Evolutionary conservation across 2,888 invertebrate genomes (phyloP).

Genomic region (Drosophila tripunctata): DNA sequence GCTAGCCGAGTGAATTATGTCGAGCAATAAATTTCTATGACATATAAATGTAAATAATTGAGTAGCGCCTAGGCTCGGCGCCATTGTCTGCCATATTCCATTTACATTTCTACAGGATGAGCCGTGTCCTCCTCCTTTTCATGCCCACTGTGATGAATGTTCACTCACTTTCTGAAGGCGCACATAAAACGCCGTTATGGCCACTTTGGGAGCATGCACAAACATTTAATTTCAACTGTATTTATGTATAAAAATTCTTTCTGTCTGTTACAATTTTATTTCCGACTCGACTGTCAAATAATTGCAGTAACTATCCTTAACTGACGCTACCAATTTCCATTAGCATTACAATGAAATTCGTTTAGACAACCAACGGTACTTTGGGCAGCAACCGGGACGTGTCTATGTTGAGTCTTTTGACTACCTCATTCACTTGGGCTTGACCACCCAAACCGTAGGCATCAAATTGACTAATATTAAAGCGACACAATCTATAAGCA

Average conservation of each 20-base stretch:
- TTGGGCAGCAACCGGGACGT: constrained; percentile 42
- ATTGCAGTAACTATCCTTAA: constrained; percentile 28
- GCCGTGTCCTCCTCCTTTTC: constrained; percentile 34
- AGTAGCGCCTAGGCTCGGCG: constrained; percentile 56
- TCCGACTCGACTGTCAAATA: constrained; percentile 20
- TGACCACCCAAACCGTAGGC: constrained; percentile 48
- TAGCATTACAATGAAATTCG: constrained; percentile 13
- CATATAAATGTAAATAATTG: constrained; percentile 82
- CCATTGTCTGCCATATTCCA: constrained; percentile 31
- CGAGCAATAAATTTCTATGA: constrained; percentile 80
- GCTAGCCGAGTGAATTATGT: constrained; percentile 73
- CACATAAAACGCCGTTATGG: constrained; percentile 60
- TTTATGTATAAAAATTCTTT: background rate
- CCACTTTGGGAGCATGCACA: constrained; percentile 55
- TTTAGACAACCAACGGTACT: constrained; percentile 36
- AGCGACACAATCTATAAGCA: constrained; percentile 46
- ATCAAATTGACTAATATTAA: constrained; percentile 47
- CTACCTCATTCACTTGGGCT: constrained; percentile 32
- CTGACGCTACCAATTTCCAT: constrained; percentile 1
- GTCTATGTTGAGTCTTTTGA: constrained; percentile 53
- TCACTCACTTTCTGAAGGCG: constrained; percentile 20
- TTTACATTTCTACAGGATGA: constrained; percentile 28
- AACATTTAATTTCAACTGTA: constrained; percentile 55
- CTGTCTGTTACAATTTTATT: constrained; percentile 45
- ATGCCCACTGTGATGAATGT: constrained; percentile 60